These are phyloP conservation scores for Ardeotis arabs DNA, from an alignment of 2,113 vertebrate species.

Conservation along the genomic window DNA sequence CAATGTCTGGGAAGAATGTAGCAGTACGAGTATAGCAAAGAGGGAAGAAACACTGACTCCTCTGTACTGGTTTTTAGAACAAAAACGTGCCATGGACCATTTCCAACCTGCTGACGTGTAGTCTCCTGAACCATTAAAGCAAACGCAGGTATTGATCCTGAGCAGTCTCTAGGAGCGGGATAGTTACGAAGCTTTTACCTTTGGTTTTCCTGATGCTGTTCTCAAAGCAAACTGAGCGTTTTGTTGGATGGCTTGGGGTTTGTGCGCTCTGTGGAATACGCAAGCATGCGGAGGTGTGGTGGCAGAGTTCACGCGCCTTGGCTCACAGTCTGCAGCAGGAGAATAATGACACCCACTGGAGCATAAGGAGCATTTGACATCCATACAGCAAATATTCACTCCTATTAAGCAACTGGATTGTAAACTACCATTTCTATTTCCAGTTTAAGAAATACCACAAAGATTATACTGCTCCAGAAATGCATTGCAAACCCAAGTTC, in stretches of 20 bases:
- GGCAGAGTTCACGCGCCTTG: fast-evolving
- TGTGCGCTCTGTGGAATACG: not conserved
- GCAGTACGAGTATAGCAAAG: constrained; percentile 2
- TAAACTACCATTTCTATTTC: not conserved
- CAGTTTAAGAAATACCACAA: not conserved
- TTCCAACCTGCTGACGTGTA: not conserved
- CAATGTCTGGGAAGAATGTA: not conserved
- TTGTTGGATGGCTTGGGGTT: not conserved
- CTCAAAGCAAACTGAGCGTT: fast-evolving
- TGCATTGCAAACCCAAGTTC: not conserved
- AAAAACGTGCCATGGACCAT: not conserved
- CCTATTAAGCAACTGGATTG: not conserved
- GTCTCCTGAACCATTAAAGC: not conserved
- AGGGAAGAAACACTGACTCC: not conserved
- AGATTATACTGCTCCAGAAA: not conserved
- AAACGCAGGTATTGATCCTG: not conserved
- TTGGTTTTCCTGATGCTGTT: not conserved
- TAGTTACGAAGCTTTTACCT: not conserved
- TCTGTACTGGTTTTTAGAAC: not conserved
- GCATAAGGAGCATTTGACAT: not conserved
- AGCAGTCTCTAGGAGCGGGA: not conserved
- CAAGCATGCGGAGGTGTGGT: not conserved
- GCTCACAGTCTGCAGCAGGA: not conserved
- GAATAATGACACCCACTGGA: not conserved
- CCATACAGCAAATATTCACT: not conserved